Base-by-base conservation (phyloP, 2,888 invertebrate genomes). In the Pristionchus japonicus region DNA sequence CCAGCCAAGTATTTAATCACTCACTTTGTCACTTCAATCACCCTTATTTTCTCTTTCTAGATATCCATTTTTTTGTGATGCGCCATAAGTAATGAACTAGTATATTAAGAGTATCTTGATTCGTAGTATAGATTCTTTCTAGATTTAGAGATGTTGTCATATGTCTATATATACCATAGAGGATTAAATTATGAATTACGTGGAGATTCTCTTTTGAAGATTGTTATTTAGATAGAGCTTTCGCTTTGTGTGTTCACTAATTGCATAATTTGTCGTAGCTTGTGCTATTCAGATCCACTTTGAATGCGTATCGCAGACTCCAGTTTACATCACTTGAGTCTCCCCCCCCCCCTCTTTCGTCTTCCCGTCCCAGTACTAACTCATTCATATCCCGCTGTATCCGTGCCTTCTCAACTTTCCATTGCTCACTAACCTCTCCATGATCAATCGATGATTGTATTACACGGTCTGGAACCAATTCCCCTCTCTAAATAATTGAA, bases 221-320 rank as follows among this genome's bases (percentile, higher is more conserved):
- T 77, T 43, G 11, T 43, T n/a, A 40, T 37, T 27, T 47, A 47
- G 43, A 47, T 77, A 43, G 77, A 77, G 77, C 77, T 77, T 77
- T 27, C 40, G 23, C 37, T 23, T 77, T 43, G n/a, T 77, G 43
- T 27, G n/a, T 77, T 77, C 20, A 77, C 15, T 40, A 43, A 77
- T 77, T 77, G 77, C 77, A 77, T 77, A 77, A 77, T 77, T 43
- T 27, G 43, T 74, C 31, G 6, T 43, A 34, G n/a, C 15, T 74
- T 74, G 77, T 77, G 77, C 27, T 77, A 77, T 77, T 77, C 77
- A 77, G 27, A 77, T 77, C n/a, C 77, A 77, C 20, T 77, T 77
- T 77, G 77, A 77, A 77, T 77, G 77, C 40, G n/a, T 43, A 43
- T 40, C n/a, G 23, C 20, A 34, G 83, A 37, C 34, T 52, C 57